Conservation (phyloP, 1,140 invertebrate species). For the Habropoda laboriosa region DNA sequence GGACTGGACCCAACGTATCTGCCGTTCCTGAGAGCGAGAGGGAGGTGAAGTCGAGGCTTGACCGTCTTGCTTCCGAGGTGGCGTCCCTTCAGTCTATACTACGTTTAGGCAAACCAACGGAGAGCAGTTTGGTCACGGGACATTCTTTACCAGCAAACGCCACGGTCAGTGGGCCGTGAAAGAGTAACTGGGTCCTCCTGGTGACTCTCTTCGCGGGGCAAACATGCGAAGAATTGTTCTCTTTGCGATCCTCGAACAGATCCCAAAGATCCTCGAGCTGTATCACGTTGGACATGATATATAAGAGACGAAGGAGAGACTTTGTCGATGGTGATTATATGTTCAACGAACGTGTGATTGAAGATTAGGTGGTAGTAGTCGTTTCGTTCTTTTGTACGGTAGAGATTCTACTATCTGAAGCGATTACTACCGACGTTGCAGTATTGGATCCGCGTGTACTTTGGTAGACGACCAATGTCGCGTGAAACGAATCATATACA, state of each 20-base stretch:
- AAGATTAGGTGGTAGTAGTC: not conserved
- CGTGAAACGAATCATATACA: not conserved
- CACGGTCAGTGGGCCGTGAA: conserved; percentile 55
- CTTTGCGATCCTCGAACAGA: conserved; percentile 12
- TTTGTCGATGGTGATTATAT: not conserved
- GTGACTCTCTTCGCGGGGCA: not conserved
- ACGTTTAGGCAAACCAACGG: conserved; percentile 74
- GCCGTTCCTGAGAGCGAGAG: conserved; percentile 85
- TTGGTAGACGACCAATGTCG: conserved; percentile 10
- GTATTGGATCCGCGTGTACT: conserved; percentile 24
- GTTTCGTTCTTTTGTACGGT: not conserved
- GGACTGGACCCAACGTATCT: conserved; percentile 79
- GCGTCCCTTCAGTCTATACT: conserved; percentile 92
- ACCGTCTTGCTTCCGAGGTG: conserved; percentile 94
- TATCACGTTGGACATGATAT: not conserved
- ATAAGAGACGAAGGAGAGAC: not conserved
- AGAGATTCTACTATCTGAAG: not conserved
- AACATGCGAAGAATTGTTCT: not conserved
- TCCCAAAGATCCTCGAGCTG: conserved; percentile 4
- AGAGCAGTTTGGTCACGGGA: conserved; percentile 54
- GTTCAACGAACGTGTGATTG: conserved; percentile 12
- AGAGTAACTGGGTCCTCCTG: not conserved
- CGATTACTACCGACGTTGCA: conserved; percentile 22
- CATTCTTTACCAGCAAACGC: conserved; percentile 42
- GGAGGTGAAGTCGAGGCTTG: conserved; percentile 92